Evolutionary conservation across 2,888 invertebrate genomes (phyloP).

Genomic region (Pyrrhosoma nymphula): DNA sequence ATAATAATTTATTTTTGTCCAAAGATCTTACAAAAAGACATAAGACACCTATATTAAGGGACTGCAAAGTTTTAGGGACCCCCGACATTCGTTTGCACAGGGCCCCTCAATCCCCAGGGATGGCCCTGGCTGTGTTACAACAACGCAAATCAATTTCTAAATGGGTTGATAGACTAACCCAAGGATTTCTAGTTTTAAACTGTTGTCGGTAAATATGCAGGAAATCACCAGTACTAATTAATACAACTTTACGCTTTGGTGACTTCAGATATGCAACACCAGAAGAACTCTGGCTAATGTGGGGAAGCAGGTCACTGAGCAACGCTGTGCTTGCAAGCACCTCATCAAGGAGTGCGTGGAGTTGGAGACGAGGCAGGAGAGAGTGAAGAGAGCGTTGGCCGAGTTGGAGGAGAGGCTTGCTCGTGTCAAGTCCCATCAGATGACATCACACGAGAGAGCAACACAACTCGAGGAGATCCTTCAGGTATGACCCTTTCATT

Average conservation of each 20-base stretch:
- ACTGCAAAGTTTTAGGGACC: too few relatives aligned
- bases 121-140: too few relatives aligned
- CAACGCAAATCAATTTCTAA: too few relatives aligned
- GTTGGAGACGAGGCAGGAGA: background rate
- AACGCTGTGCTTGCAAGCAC: slow-evolving; percentile 6
- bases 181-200: too few relatives aligned
- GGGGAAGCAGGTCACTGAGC: background rate
- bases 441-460: slow-evolving; percentile 1
- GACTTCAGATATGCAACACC: background rate
- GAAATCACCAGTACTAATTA: too few relatives aligned
- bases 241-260: background rate
- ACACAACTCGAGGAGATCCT: slow-evolving; percentile 22
- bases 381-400: background rate
- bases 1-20: too few relatives aligned
- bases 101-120: too few relatives aligned
- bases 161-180: too few relatives aligned
- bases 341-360: background rate
- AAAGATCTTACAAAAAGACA: too few relatives aligned
- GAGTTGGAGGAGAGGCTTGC: background rate
- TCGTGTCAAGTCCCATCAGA: background rate
- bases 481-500: background rate
- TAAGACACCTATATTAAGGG: too few relatives aligned
- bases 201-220: too few relatives aligned
- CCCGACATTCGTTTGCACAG: too few relatives aligned
- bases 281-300: background rate